Conservation (phyloP, 2,888 invertebrate species). For the Bhutanitis thaidina region DNA sequence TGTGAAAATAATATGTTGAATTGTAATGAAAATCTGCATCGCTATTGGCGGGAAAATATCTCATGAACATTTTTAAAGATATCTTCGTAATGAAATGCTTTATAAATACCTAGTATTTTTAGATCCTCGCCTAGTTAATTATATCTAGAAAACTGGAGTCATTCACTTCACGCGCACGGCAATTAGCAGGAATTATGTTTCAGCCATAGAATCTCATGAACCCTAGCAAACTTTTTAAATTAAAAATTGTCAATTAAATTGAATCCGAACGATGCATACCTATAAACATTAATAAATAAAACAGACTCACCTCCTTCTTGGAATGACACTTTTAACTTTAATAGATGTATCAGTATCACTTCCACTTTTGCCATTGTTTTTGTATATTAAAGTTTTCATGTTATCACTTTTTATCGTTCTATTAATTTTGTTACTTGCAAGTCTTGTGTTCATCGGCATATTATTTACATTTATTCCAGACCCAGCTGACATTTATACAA, state of each 20-base stretch:
- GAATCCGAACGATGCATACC: neutral
- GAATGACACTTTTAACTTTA: conserved; percentile 74
- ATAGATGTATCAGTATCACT: conserved; percentile 48
- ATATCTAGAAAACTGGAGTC: conserved; percentile 52
- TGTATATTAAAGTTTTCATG: conserved; percentile 49
- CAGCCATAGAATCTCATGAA: neutral
- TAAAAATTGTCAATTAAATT: neutral
- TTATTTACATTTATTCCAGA: conserved; percentile 42
- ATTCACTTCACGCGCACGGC: conserved; percentile 28
- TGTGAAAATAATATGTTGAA: too few relatives aligned
- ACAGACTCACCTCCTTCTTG: conserved; percentile 61
- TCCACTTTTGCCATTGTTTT: conserved; percentile 45
- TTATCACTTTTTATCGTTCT: conserved; percentile 39
- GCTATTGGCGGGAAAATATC: conserved; percentile 7
- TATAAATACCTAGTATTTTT: conserved; percentile 37
- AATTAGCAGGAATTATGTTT: conserved; percentile 11
- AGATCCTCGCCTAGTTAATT: conserved; percentile 45
- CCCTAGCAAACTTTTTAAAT: neutral
- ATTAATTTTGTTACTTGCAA: conserved; percentile 29
- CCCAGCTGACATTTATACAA: conserved; percentile 64
- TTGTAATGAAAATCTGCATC: neutral
- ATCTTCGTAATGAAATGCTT: conserved; percentile 20
- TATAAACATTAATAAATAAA: conserved; percentile 22
- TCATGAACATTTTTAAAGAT: conserved; percentile 8
- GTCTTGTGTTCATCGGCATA: conserved; percentile 38